These are phyloP conservation scores for Columba livia DNA, from an alignment of 2,113 vertebrate species.

Conservation along the genomic window DNA sequence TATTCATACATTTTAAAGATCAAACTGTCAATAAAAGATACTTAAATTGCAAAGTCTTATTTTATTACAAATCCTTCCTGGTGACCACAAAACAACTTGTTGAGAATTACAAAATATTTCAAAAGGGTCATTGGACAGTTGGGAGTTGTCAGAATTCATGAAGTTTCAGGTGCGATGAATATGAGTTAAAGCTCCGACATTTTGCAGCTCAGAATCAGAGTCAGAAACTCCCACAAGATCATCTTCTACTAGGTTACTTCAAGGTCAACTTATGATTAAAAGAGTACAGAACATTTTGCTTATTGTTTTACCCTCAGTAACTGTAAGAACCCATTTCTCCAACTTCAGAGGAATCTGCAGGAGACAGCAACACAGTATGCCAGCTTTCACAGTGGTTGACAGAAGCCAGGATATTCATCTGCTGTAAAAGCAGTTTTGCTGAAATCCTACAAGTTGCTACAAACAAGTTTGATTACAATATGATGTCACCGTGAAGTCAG, in stretches of 20 bases:
- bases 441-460: slow-evolving; percentile 4
- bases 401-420: background rate
- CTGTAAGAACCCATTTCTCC: background rate
- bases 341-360: background rate
- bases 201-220: background rate
- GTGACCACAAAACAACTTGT: background rate
- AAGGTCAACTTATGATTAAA: background rate
- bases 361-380: background rate
- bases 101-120: background rate
- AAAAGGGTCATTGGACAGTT: background rate
- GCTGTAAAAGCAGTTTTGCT: background rate
- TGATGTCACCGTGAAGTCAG: slow-evolving; percentile 12
- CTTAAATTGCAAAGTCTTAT: background rate
- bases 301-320: background rate
- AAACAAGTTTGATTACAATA: background rate
- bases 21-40: background rate
- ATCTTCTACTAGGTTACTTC: background rate
- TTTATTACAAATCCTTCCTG: background rate
- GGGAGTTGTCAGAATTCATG: background rate
- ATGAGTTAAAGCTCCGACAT: background rate
- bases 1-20: background rate
- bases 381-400: background rate
- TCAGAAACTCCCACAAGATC: background rate
- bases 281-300: background rate
- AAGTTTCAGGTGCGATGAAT: background rate